Percentiles rank a stretch among this genome's conserved stretches.
Evolutionary conservation across 2,797 vertebrate species (phyloP).

Genomic region (Mormyrops attenuatus): DNA sequence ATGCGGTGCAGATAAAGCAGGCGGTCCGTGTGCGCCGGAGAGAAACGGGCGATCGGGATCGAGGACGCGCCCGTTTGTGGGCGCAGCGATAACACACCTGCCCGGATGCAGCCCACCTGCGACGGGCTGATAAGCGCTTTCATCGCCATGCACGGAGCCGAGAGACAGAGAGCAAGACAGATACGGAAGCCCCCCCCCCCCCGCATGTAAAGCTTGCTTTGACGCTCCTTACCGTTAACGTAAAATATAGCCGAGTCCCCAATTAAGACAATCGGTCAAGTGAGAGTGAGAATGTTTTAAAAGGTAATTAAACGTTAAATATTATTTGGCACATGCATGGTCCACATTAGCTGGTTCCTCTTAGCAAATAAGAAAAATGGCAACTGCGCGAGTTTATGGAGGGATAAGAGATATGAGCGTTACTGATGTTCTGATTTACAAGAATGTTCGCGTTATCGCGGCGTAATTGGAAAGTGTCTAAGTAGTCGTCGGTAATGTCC

Average conservation of each 20-base stretch:
- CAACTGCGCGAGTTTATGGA: not conserved
- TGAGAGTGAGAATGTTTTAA: not conserved
- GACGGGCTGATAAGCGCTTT: not conserved
- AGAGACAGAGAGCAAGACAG: not conserved
- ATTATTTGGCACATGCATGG: not conserved
- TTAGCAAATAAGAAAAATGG: slow-evolving; percentile 10
- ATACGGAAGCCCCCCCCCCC: not conserved
- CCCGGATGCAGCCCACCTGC: not conserved
- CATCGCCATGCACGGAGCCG: not conserved
- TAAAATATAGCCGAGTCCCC: not conserved
- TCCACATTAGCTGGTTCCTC: not conserved
- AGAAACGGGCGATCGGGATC: not conserved
- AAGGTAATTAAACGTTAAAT: not conserved
- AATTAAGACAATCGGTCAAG: not conserved
- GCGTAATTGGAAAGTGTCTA: slow-evolving; percentile 1
- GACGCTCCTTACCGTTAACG: not conserved
- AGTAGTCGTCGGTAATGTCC: not conserved
- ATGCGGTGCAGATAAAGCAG: not conserved
- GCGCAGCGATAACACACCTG: not conserved
- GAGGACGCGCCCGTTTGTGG: not conserved
- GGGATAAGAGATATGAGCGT: slow-evolving; percentile 1
- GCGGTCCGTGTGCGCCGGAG: not conserved
- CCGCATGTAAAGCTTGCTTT: not conserved
- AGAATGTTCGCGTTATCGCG: not conserved
- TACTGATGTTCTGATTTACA: slow-evolving; percentile 8